Evolutionary conservation across 2,113 vertebrate genomes (phyloP).

Genomic region (Struthio camelus): DNA sequence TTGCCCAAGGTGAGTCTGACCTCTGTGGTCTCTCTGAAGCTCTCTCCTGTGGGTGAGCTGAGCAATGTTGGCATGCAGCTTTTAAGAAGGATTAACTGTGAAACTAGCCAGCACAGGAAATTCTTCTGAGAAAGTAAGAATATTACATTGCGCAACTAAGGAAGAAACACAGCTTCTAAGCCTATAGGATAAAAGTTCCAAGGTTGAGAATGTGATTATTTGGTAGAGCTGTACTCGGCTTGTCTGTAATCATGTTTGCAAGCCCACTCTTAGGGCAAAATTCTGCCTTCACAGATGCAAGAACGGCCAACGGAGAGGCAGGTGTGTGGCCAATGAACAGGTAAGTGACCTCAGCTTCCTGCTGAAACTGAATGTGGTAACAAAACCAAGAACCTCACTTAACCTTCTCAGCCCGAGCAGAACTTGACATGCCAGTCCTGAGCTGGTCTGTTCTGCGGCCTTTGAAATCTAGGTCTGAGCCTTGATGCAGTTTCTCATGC

Average conservation of each 20-base stretch:
- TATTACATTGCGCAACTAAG: background rate
- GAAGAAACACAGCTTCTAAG: background rate
- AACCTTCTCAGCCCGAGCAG: background rate
- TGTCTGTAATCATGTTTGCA: background rate
- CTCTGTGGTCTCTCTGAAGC: background rate
- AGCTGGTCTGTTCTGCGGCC: background rate
- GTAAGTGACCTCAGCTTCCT: background rate
- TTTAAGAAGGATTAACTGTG: background rate
- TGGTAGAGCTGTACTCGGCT: background rate
- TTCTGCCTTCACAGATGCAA: background rate
- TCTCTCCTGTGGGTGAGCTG: background rate
- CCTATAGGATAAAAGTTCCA: background rate
- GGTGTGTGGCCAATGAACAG: accelerated
- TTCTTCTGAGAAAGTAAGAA: background rate
- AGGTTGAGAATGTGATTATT: background rate
- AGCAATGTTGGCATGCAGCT: background rate
- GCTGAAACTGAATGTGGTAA: background rate
- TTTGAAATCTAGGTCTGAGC: background rate
- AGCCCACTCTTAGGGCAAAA: background rate
- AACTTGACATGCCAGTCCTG: background rate
- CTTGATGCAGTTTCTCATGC: background rate
- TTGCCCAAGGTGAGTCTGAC: constrained; percentile 11
- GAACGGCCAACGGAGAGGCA: background rate
- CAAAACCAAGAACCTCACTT: background rate
- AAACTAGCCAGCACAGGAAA: background rate